Percentiles rank a stretch among this genome's conserved stretches.
These are phyloP conservation scores for Drosophila algonquin DNA, from an alignment of 2,888 invertebrate species.

Conservation along the genomic window DNA sequence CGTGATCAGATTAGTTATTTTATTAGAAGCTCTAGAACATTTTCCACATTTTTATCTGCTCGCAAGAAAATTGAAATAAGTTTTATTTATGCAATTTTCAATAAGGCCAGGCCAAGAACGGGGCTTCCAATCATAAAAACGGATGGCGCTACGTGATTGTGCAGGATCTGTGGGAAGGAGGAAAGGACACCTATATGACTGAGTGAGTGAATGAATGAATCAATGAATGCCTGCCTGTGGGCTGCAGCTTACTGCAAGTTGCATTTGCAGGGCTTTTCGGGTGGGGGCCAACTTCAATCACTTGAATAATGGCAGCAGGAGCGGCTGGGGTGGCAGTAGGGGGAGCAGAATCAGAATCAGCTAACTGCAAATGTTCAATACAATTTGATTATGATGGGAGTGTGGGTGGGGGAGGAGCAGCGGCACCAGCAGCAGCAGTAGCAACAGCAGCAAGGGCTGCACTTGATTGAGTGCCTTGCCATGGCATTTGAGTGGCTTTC, in stretches of 20 bases:
- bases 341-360: constrained; percentile 54
- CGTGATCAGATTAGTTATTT: constrained; percentile 79
- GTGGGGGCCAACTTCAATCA: constrained; percentile 65
- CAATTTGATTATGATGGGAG: constrained; percentile 75
- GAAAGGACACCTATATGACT: constrained; percentile 15
- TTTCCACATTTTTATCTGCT: constrained; percentile 50
- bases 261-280: constrained; percentile 58
- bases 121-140: constrained; percentile 60
- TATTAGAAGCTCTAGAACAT: constrained; percentile 70
- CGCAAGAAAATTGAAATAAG: constrained; percentile 72
- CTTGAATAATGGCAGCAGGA: constrained; percentile 68
- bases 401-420: not conserved
- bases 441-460: constrained; percentile 30
- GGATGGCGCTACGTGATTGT: constrained; percentile 54
- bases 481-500: constrained; percentile 76
- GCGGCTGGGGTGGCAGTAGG: constrained; percentile 33
- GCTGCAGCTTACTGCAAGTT: constrained; percentile 29
- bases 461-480: constrained; percentile 77
- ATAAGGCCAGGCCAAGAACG: constrained; percentile 49
- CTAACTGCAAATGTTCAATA: constrained; percentile 79
- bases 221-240: constrained; percentile 31
- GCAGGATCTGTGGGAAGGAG: not conserved
- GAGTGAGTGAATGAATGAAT: constrained; percentile 68
- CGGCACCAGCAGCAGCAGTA: too few species aligned
- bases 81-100: constrained; percentile 71